A percentile compares a stretch with the other conserved stretches of the same genome.
Evolutionary conservation across 2,888 invertebrate genomes (phyloP).

Genomic region (Oligia fasciuncula): DNA sequence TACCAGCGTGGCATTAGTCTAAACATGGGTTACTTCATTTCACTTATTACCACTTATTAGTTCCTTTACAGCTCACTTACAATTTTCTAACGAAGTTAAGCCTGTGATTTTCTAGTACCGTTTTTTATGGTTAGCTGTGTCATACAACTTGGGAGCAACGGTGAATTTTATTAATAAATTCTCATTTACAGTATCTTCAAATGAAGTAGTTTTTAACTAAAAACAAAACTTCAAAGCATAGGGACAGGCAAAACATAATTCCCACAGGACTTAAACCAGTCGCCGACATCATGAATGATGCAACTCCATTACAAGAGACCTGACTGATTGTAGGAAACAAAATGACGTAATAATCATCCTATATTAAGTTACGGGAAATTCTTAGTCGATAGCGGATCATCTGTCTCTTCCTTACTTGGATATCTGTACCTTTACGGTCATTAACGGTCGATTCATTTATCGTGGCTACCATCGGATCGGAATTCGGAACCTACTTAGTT

Average conservation of each 20-base stretch:
- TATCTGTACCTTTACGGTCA: slow-evolving; percentile 58
- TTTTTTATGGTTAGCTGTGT: slow-evolving; percentile 36
- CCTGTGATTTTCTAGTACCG: slow-evolving; percentile 39
- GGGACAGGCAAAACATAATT: not conserved
- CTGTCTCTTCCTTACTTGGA: slow-evolving; percentile 65
- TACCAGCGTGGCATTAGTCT: slow-evolving; percentile 33
- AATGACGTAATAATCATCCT: slow-evolving; percentile 39
- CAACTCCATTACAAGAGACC: slow-evolving; percentile 17
- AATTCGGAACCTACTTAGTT: slow-evolving; percentile 41
- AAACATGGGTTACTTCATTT: slow-evolving; percentile 55
- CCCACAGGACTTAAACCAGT: not conserved
- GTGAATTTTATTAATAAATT: slow-evolving; percentile 1
- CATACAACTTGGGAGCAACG: slow-evolving; percentile 24
- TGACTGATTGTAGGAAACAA: slow-evolving; percentile 39
- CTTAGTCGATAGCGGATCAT: slow-evolving; percentile 58
- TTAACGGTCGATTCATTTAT: slow-evolving; percentile 63
- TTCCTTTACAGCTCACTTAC: slow-evolving; percentile 52
- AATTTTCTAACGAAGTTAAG: slow-evolving; percentile 45
- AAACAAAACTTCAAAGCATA: not conserved
- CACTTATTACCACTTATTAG: slow-evolving; percentile 57
- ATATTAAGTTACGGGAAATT: slow-evolving; percentile 66
- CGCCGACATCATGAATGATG: not conserved
- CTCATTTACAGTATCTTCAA: not conserved
- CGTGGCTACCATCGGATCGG: slow-evolving; percentile 30
- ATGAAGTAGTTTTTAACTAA: not conserved